Conservation (phyloP, 2,113 vertebrate genomes). For the Pholis gunnellus region DNA sequence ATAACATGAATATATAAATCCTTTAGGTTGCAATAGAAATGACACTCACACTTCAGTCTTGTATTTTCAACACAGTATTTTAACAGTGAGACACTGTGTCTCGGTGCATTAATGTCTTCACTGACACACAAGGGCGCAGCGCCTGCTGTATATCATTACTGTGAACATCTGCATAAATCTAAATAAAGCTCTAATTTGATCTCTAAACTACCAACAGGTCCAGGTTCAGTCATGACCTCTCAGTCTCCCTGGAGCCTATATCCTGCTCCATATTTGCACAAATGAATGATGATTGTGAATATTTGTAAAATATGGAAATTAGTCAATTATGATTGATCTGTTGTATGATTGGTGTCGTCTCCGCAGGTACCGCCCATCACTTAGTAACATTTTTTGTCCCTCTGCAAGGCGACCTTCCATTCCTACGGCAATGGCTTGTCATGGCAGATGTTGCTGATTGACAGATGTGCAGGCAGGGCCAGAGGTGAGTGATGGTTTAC, state of each 20-base stretch:
- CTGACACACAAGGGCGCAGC: constrained; percentile 48
- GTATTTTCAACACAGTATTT: constrained; percentile 45
- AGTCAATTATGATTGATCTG: constrained; percentile 77
- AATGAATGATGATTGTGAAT: constrained; percentile 70
- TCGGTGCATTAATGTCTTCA: constrained; percentile 48
- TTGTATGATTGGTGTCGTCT: constrained; percentile 76
- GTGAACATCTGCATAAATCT: constrained; percentile 81
- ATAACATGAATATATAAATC: constrained; percentile 46
- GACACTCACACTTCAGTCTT: constrained; percentile 32
- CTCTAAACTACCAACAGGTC: constrained; percentile 60
- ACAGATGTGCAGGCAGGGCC: constrained; percentile 41
- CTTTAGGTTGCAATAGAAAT: constrained; percentile 27
- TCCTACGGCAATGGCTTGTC: constrained; percentile 47
- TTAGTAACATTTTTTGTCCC: constrained; percentile 11
- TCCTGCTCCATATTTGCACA: constrained; percentile 65
- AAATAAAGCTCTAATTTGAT: constrained; percentile 79
- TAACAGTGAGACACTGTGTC: constrained; percentile 13
- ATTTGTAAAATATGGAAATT: constrained; percentile 69
- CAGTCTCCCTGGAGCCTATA: constrained; percentile 51
- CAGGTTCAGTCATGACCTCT: constrained; percentile 62
- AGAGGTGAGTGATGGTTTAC: constrained; percentile 26
- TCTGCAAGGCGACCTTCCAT: constrained; percentile 19
- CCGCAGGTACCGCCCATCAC: not conserved
- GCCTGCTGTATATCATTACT: constrained; percentile 75
- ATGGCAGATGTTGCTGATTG: constrained; percentile 64